phyloP scores from a whole-genome alignment of 1,140 invertebrate species.

The Protaetia brevitarsis region DNA sequence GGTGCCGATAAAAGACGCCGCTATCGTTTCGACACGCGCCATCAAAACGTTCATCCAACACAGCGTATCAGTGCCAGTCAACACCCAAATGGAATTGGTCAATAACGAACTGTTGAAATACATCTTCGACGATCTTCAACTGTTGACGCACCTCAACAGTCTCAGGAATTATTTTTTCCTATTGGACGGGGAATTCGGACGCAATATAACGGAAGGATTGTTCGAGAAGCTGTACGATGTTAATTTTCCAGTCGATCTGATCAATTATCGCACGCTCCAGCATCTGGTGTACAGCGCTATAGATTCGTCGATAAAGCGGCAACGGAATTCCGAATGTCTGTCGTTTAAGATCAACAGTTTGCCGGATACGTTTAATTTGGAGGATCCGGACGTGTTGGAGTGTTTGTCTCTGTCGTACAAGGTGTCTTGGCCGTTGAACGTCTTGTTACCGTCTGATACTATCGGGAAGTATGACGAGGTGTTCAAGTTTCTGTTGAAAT shows the following conservation, averaged over 20 bases:
- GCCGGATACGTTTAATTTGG: slow-evolving; percentile 57
- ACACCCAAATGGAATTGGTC: slow-evolving; percentile 64
- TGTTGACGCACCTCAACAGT: slow-evolving; percentile 66
- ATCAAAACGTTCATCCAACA: slow-evolving; percentile 55
- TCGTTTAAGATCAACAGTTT: slow-evolving; percentile 57
- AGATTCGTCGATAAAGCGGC: slow-evolving; percentile 47
- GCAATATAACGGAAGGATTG: slow-evolving; percentile 63
- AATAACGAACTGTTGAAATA: slow-evolving; percentile 70
- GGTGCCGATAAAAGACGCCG: not conserved
- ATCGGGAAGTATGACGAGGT: slow-evolving; percentile 67
- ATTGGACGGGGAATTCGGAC: slow-evolving; percentile 72
- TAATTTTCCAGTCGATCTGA: slow-evolving; percentile 60
- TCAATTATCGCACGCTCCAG: slow-evolving; percentile 65
- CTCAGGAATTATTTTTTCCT: slow-evolving; percentile 72
- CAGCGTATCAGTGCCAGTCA: slow-evolving; percentile 64
- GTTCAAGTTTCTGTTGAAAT: slow-evolving; percentile 71
- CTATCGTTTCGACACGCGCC: slow-evolving; percentile 32
- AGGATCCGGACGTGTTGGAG: slow-evolving; percentile 62
- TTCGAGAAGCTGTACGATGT: slow-evolving; percentile 62
- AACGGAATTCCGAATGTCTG: slow-evolving; percentile 57
- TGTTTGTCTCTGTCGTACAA: slow-evolving; percentile 67
- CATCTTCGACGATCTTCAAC: slow-evolving; percentile 62
- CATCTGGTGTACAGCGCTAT: slow-evolving; percentile 63
- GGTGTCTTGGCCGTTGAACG: slow-evolving; percentile 72
- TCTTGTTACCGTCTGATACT: slow-evolving; percentile 67